Evolutionary conservation across 1,140 invertebrate genomes (phyloP), one percentile per base, ranked within the genome.

Genomic region (Lordiphosa mommai): DNA sequence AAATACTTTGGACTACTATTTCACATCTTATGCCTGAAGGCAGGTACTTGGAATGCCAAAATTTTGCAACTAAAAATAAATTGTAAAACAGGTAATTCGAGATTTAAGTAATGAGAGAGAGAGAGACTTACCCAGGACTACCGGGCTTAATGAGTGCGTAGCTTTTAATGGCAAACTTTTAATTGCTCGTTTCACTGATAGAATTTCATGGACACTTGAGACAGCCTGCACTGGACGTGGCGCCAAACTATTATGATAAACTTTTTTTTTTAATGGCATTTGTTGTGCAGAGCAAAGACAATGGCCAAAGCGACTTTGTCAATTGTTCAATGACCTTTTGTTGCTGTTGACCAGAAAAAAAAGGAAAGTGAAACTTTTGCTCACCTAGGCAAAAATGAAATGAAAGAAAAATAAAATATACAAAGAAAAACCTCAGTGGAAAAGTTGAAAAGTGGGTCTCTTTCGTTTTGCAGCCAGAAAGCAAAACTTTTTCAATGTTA

Each of bases 241-340:
- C 33, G 38, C 56, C 48, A 77, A 77, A 77, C 72, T 72, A 77
- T 50, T 61, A 77, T 72, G 43, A n/a, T 66, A 61, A 80, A 80
- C 60, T 74, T 82, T 70, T 61, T 70, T 61, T 66, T 66, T 61
- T 74, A 74, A 74, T 66, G 57, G 33, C 66, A 60, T 61, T 77
- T 79, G 67, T 33, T 43, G 44, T 23, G 13, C 46, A 52, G 51
- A 46, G 32, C 43, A 37, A 41, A 33, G 56, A 50, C 50, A 60
- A 30, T 47, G 36, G 48, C 40, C 6, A 27, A 41, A 36, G 16
- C 43, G 55, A 69, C 51, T 70, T 82, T 74, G 70, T 66, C 74
- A 80, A 80, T 82, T 80, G 70, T 66, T 59, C 51, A 66, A 41
- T 66, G 76, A 82, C 76, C 76, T 80, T 80, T 70, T 82, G 56